Evolutionary conservation across 2,797 vertebrate genomes (phyloP), one percentile per base, ranked within the genome.

Genomic region (Malurus splendens): DNA sequence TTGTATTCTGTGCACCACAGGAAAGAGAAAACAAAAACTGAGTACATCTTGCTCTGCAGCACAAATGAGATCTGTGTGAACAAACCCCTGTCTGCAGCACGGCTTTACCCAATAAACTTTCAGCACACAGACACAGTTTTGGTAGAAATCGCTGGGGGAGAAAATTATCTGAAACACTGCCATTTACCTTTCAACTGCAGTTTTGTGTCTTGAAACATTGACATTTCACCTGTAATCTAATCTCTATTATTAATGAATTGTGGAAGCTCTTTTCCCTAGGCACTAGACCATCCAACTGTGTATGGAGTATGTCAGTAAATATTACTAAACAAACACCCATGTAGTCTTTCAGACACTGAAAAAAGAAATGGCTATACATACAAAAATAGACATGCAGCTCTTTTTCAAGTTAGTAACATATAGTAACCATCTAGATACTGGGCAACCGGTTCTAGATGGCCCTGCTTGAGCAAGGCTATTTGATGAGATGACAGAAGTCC

Each of bases 201-300:
- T 33, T 82, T 57, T 85, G 59, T 4, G 0, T 85, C 62, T 56
- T 74, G 44, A 82, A 87, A 81, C 42, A 39, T 2, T 90, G 44
- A 75, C 45, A n/a, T 72, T 87, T 90, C 68, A 88, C 52, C 45
- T 86, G 36, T 47, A 77, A 90, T 81, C 91, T 81, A 74, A 85
- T 89, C 55, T 72, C 38, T 87, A 2, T 72, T 82, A 57, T 32
- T 77, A 86, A 64, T 54, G 33, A 59, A 50, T 57, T 51, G 17
- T 64, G 74, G 70, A 79, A 86, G 47, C 38, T 60, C 36, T 75
- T 88, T 59, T 81, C 62, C 52, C 33, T 65, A 54, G 44, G 52
- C 42, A 36, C 11, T 48, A 70, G 57, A 73, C 33, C 50, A 52
- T 83, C 60, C 72, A 25, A 17, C 17, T 66, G 10, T 23, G 12